These are phyloP conservation scores for Pampus argenteus DNA, from an alignment of 2,797 vertebrate species.

Conservation along the genomic window DNA sequence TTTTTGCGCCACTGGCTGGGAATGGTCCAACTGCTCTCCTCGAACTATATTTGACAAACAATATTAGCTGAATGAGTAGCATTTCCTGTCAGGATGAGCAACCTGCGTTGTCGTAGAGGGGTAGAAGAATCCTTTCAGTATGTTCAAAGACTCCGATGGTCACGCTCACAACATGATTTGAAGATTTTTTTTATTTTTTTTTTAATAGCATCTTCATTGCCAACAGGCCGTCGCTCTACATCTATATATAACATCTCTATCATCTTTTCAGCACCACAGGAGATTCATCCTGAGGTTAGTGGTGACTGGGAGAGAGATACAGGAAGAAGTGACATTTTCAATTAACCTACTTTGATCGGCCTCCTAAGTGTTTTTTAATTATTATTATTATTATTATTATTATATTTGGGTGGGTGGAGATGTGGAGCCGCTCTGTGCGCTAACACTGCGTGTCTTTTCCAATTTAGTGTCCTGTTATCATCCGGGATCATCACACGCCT, in stretches of 20 bases:
- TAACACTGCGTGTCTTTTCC: slow-evolving; percentile 58
- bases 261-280: slow-evolving; percentile 46
- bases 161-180: slow-evolving; percentile 67
- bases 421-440: slow-evolving; percentile 17
- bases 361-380: slow-evolving; percentile 48
- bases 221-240: slow-evolving; percentile 65
- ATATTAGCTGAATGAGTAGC: too few species aligned
- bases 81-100: slow-evolving; percentile 25
- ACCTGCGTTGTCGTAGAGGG: slow-evolving; percentile 32
- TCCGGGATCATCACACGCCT: slow-evolving; percentile 64
- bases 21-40: too few species aligned
- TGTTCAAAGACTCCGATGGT: slow-evolving; percentile 59
- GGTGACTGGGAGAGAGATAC: slow-evolving; percentile 19
- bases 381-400: background rate
- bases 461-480: slow-evolving; percentile 68
- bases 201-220: slow-evolving; percentile 51
- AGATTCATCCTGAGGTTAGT: slow-evolving; percentile 60
- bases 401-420: slow-evolving; percentile 39
- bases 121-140: slow-evolving; percentile 34
- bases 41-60: too few species aligned
- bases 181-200: slow-evolving; percentile 64
- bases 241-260: slow-evolving; percentile 73
- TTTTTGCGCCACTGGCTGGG: too few species aligned
- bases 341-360: slow-evolving; percentile 76
- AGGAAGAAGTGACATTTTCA: slow-evolving; percentile 67